A percentile compares a stretch with the other conserved stretches of the same genome.
phyloP scores from a whole-genome alignment of 2,888 invertebrate species.

The Pollenia griseotomentosa region DNA sequence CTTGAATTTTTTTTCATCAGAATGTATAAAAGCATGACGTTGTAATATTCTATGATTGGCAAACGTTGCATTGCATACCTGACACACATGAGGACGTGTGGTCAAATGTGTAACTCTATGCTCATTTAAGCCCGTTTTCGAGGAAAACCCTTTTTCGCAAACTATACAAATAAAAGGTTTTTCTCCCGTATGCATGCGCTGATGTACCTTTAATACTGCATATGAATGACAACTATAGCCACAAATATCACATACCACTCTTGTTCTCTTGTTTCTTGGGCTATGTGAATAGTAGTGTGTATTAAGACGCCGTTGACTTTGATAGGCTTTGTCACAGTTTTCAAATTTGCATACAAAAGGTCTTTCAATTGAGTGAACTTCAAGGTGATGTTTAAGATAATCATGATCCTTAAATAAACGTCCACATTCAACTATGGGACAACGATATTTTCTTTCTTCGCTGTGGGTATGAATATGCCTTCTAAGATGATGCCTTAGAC shows the following conservation, averaged over 20 bases:
- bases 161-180: slow-evolving; percentile 79
- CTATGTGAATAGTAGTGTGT: slow-evolving; percentile 78
- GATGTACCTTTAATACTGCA: slow-evolving; percentile 78
- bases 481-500: slow-evolving; percentile 27
- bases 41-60: slow-evolving; percentile 79
- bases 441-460: slow-evolving; percentile 76
- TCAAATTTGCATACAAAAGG: slow-evolving; percentile 76
- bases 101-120: slow-evolving; percentile 80
- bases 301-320: slow-evolving; percentile 76
- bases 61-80: slow-evolving; percentile 79
- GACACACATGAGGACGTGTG: slow-evolving; percentile 78
- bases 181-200: slow-evolving; percentile 80
- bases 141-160: slow-evolving; percentile 79
- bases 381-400: slow-evolving; percentile 76
- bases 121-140: slow-evolving; percentile 78
- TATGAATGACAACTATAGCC: slow-evolving; percentile 79
- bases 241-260: slow-evolving; percentile 79
- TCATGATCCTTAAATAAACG: slow-evolving; percentile 77
- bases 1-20: slow-evolving; percentile 80
- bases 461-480: slow-evolving; percentile 77
- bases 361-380: slow-evolving; percentile 77
- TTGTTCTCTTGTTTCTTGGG: slow-evolving; percentile 75
- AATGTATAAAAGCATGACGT: slow-evolving; percentile 80
- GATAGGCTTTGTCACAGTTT: slow-evolving; percentile 79
- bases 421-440: slow-evolving; percentile 77